A percentile compares a stretch with the other conserved stretches of the same genome.
Evolutionary conservation across 2,113 vertebrate genomes (phyloP).

Genomic region (Neopipo cinnamomea): DNA sequence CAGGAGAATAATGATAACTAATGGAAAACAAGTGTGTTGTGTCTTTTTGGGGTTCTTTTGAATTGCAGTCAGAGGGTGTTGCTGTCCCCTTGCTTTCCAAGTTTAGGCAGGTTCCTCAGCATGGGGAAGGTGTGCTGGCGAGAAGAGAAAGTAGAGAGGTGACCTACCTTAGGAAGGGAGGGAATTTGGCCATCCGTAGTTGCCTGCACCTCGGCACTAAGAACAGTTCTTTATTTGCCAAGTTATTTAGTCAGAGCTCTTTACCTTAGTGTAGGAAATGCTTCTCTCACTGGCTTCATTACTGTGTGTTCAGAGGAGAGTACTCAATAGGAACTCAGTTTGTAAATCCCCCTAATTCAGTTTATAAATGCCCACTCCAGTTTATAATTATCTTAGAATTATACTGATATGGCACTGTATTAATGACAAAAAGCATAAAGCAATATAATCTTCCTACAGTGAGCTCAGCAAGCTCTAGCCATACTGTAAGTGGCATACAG

Average conservation of each 20-base stretch:
- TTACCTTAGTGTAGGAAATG: not conserved
- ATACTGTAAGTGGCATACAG: not conserved
- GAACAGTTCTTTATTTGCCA: not conserved
- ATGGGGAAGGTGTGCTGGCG: not conserved
- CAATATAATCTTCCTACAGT: not conserved
- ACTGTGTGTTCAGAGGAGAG: not conserved
- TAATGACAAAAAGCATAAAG: not conserved
- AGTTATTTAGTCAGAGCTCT: not conserved
- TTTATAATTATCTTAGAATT: not conserved
- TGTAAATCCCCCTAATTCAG: fast-evolving
- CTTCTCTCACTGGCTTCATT: not conserved
- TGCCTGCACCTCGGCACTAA: not conserved
- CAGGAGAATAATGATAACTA: not conserved
- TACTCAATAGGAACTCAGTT: not conserved
- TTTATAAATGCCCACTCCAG: not conserved
- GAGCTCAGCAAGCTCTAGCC: not conserved
- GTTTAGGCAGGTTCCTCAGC: not conserved
- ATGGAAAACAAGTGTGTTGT: not conserved
- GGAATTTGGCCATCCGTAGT: not conserved
- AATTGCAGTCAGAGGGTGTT: not conserved
- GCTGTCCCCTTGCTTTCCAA: not conserved
- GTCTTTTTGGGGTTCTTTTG: not conserved
- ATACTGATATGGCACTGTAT: not conserved
- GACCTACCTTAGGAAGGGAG: not conserved
- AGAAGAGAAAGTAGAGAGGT: not conserved